Percentiles rank a stretch among this genome's conserved stretches.
Evolutionary conservation across 2,888 invertebrate species (phyloP).

Genomic region (Chloroclysta siterata): DNA sequence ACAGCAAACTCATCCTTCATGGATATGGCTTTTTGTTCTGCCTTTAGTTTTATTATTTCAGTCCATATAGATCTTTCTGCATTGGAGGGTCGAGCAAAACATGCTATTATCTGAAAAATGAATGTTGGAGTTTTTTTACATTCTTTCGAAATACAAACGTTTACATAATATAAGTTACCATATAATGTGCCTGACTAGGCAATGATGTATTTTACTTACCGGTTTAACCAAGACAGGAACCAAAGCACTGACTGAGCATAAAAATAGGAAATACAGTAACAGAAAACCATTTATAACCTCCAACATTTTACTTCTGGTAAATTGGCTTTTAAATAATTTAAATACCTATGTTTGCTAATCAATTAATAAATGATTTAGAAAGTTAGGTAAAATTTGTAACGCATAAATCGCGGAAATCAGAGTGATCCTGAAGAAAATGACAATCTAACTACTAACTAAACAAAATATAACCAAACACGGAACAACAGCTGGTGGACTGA

Average conservation of each 20-base stretch:
- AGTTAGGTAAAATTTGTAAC: no score
- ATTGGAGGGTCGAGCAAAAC: conserved; percentile 73
- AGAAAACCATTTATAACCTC: conserved; percentile 78
- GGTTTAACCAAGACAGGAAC: conserved; percentile 78
- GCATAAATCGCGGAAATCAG: no score
- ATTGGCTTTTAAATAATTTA: neutral
- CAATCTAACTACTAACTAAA: no score
- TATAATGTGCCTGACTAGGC: neutral
- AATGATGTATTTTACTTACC: conserved; percentile 61
- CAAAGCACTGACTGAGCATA: conserved; percentile 77
- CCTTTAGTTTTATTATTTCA: conserved; percentile 71
- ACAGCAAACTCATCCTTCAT: conserved; percentile 86
- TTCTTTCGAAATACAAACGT: no score
- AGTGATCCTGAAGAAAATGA: no score
- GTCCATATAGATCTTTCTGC: conserved; percentile 71
- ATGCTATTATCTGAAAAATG: conserved; percentile 75
- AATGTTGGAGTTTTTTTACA: no score
- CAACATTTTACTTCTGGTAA: conserved; percentile 58
- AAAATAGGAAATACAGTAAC: conserved; percentile 71
- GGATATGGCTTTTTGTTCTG: conserved; percentile 76
- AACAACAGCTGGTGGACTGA: no score
- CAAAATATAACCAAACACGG: no score
- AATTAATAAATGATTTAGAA: no score
- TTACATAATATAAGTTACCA: no score
- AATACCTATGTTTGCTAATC: no score